Conservation (phyloP, 2,797 vertebrate species). For the Paedocypris micromegethes region DNA sequence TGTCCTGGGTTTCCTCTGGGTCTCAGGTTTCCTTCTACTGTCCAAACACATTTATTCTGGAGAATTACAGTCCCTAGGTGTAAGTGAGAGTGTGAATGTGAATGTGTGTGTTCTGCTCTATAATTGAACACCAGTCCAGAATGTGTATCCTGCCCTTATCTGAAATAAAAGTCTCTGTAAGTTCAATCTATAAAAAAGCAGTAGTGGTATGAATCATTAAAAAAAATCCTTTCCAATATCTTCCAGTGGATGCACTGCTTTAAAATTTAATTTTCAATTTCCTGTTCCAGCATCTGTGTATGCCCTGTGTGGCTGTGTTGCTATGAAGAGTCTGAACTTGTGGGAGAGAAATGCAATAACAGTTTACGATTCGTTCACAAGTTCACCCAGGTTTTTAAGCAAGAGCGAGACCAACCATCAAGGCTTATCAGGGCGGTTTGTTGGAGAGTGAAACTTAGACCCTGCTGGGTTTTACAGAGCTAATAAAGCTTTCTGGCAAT, state of each 20-base stretch:
- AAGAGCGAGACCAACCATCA: no score
- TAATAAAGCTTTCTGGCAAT: neutral
- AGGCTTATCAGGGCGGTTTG: no score
- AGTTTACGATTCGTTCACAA: no score
- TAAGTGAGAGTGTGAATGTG: no score
- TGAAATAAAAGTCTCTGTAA: slow-evolving; percentile 1
- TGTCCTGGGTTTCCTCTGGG: no score
- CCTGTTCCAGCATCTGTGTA: slow-evolving; percentile 28
- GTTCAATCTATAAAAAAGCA: slow-evolving; percentile 48
- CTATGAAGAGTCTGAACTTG: neutral
- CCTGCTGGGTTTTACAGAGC: neutral
- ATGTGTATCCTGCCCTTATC: neutral
- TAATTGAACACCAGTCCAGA: no score
- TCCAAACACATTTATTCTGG: no score
- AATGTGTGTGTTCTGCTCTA: no score
- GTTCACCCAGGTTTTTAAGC: no score
- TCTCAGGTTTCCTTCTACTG: no score
- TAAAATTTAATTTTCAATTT: slow-evolving; percentile 61
- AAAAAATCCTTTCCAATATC: slow-evolving; percentile 52
- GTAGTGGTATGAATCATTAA: slow-evolving; percentile 65
- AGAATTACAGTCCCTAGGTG: no score
- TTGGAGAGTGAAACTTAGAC: neutral
- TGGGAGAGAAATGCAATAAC: no score
- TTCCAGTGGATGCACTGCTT: slow-evolving; percentile 51
- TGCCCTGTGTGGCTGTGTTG: neutral